Conservation (phyloP, 2,888 invertebrate species). For the Melieria omissa region DNA sequence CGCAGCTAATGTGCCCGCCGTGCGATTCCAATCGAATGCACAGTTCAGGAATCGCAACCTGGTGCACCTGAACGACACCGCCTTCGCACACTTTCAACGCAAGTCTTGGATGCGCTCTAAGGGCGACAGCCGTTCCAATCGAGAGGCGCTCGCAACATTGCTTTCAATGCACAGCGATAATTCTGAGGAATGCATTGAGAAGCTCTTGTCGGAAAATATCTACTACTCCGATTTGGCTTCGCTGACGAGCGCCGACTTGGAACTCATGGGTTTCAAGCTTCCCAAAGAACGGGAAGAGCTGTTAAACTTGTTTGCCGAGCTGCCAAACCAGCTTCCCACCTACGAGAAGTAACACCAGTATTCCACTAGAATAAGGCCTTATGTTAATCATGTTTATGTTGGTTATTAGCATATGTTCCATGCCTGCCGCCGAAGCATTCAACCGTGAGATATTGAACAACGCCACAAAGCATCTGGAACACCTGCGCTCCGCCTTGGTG, state of each 20-base stretch:
- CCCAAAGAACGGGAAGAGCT: conserved; percentile 51
- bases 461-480: conserved; percentile 55
- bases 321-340: conserved; percentile 60
- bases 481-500: conserved; percentile 57
- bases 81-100: conserved; percentile 49
- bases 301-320: conserved; percentile 51
- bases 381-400: conserved; percentile 6
- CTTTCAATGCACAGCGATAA: conserved; percentile 45
- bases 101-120: conserved; percentile 46
- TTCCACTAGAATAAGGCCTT: not conserved
- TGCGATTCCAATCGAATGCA: conserved; percentile 51
- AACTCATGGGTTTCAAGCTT: conserved; percentile 55
- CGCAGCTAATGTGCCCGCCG: conserved; percentile 39
- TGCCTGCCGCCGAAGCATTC: conserved; percentile 49
- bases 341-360: conserved; percentile 50
- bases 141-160: conserved; percentile 50
- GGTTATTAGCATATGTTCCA: conserved; percentile 47
- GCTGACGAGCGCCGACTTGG: conserved; percentile 54
- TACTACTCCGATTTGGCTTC: conserved; percentile 59
- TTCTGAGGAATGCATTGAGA: conserved; percentile 47
- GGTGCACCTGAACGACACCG: conserved; percentile 49
- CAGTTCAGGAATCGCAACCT: conserved; percentile 51
- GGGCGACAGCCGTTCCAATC: conserved; percentile 44
- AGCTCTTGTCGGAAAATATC: conserved; percentile 55
- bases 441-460: conserved; percentile 58